Evolutionary conservation across 2,113 vertebrate genomes (phyloP).

Genomic region (Papio anubis): DNA sequence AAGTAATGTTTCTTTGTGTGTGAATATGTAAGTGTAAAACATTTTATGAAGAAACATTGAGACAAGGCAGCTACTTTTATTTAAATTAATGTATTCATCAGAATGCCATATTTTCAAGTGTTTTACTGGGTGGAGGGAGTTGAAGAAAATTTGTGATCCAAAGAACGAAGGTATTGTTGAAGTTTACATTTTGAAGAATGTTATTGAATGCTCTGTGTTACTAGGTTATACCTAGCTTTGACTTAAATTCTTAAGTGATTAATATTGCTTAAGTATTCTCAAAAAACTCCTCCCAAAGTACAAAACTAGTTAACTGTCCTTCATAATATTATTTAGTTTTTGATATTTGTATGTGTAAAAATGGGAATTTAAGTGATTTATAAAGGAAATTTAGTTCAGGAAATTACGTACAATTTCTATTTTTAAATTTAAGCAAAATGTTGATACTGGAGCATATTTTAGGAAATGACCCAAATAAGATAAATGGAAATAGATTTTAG

Average conservation of each 20-base stretch:
- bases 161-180: neutral
- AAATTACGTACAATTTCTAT: conserved; percentile 2
- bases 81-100: conserved; percentile 28
- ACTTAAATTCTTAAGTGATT: conserved; percentile 49
- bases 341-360: neutral
- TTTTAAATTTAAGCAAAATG: conserved; percentile 42
- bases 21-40: conserved; percentile 22
- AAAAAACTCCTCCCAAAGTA: neutral
- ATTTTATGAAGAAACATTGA: conserved; percentile 32
- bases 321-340: conserved; percentile 37
- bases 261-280: conserved; percentile 15
- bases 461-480: neutral
- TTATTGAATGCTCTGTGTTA: neutral
- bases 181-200: conserved; percentile 34
- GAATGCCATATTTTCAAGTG: neutral
- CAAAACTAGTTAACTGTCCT: neutral
- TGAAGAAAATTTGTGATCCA: neutral
- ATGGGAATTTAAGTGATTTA: conserved; percentile 46
- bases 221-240: neutral
- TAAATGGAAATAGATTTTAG: neutral
- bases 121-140: neutral
- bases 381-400: conserved; percentile 49
- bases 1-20: neutral
- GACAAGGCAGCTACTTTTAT: conserved; percentile 32
- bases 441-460: neutral